Base-by-base conservation (phyloP, 2,113 vertebrate species). In the Naja naja region DNA sequence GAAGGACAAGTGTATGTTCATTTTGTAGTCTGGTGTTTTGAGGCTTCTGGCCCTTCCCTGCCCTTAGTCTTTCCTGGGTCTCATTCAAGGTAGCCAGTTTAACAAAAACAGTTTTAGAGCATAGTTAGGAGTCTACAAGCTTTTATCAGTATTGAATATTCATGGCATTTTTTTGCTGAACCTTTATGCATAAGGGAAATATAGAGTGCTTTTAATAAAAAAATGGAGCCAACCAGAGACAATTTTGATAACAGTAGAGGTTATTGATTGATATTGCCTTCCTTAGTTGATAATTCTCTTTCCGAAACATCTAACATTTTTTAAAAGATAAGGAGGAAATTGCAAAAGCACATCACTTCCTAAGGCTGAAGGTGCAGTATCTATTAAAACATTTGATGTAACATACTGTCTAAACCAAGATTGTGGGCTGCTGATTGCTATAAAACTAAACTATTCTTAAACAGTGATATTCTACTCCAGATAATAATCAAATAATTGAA, bases 401-500 rank as follows among this genome's bases (percentile, higher is more conserved):
- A 86, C 2, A 47, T 55, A 8, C 14, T 43, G 56, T 74, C 18
- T 12, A 54, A 54, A 54, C 16, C 53, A 25, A 45, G 85, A 34
- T 11, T 69, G 30, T 23, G 34, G n/a, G 43, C 8, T 11, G 25
- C 45, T 47, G 22, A 25, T 86, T 86, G 45, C 85, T 25, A 64
- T 30, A 4, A 30, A 64, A 30, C 43, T 16, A 27, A 49, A 18
- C 20, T n/a, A 45, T 45, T 64, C 39, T n/a, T 69, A n/a, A 49
- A 90, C 47, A 90, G 14, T 10, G 20, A 12, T 52, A 49, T 49
- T 74, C 45, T 74, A n/a, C 47, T 89, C 91, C 89, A 60, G 56
- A 87, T 95, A 95, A 94, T 92, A 43, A 91, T 34, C 49, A 95
- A 95, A 95, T 91, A 43, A 90, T 34, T 34, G 1, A 93, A 74